Percentiles rank a stretch among this genome's conserved stretches.
phyloP scores from a whole-genome alignment of 1,140 invertebrate genomes.

The Acromyrmex charruanus region DNA sequence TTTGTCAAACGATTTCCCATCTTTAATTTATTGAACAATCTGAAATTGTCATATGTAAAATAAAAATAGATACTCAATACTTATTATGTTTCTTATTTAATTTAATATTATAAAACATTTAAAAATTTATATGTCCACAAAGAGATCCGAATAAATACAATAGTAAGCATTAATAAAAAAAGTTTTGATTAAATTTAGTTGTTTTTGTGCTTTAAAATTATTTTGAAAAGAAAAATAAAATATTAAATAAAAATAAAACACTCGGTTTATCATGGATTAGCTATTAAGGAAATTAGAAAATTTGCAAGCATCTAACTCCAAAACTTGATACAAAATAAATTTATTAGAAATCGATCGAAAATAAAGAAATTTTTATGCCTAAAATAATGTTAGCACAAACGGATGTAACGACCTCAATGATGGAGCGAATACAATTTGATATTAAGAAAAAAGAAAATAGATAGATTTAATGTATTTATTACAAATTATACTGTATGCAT shows the following conservation, averaged over 20 bases:
- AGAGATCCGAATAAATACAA: neutral
- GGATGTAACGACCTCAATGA: conserved; percentile 48
- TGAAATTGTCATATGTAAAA: neutral
- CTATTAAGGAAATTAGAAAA: conserved; percentile 77
- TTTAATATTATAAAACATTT: neutral
- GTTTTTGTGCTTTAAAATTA: conserved; percentile 58
- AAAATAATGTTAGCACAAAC: conserved; percentile 17
- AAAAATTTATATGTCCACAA: neutral
- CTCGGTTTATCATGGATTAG: conserved; percentile 75
- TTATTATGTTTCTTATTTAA: conserved; percentile 5
- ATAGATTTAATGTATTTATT: neutral
- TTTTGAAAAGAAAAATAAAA: conserved; percentile 76
- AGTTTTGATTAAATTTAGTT: neutral
- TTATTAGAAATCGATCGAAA: conserved; percentile 8
- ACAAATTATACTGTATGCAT: conserved; percentile 26
- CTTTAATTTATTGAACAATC: neutral
- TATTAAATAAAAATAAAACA: conserved; percentile 73
- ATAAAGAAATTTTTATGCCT: conserved; percentile 11
- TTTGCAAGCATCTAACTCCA: conserved; percentile 60
- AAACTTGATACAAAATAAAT: conserved; percentile 20
- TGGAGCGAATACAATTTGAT: conserved; percentile 71
- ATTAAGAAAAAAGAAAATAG: conserved; percentile 11
- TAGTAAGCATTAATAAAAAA: conserved; percentile 5
- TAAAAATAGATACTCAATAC: conserved; percentile 3
- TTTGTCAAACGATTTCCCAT: neutral